Conservation (phyloP, 2,113 vertebrate genomes). For the Falco punctatus region DNA sequence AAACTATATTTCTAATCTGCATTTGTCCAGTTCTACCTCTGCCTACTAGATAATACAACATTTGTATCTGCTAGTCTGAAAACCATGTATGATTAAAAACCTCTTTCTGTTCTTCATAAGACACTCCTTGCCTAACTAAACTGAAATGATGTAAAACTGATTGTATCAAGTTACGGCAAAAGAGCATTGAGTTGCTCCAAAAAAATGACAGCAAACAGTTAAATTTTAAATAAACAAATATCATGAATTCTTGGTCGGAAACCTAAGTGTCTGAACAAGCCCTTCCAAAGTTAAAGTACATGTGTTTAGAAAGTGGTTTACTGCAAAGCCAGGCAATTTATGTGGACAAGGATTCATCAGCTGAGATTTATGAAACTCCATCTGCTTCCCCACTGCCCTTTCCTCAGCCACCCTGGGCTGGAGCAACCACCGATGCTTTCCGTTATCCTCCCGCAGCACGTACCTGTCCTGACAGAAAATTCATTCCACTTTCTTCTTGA, state of each 20-base stretch:
- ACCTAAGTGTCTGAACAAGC: slow-evolving; percentile 20
- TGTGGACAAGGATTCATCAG: neutral
- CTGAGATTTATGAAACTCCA: slow-evolving; percentile 7
- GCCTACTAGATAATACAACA: neutral
- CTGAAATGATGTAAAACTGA: slow-evolving; percentile 13
- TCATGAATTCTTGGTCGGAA: slow-evolving; percentile 37
- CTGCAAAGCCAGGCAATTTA: neutral
- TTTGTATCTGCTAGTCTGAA: neutral
- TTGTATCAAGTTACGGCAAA: slow-evolving; percentile 26
- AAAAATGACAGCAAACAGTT: slow-evolving; percentile 46
- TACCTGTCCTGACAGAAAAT: slow-evolving; percentile 50
- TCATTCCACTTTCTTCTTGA: slow-evolving; percentile 43
- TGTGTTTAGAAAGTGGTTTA: slow-evolving; percentile 14
- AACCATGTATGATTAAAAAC: neutral
- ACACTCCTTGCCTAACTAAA: slow-evolving; percentile 6
- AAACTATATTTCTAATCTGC: slow-evolving; percentile 3
- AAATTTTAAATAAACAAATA: slow-evolving; percentile 55
- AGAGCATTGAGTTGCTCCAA: neutral
- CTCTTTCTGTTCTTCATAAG: neutral
- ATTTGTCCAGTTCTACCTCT: slow-evolving; percentile 4
- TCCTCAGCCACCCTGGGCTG: neutral
- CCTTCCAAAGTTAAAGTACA: slow-evolving; percentile 9
- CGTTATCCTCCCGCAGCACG: neutral
- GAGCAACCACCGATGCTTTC: neutral
- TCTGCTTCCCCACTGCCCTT: neutral